Evolutionary conservation across 1,140 invertebrate genomes (phyloP).

Genomic region (Drosophila leontia): DNA sequence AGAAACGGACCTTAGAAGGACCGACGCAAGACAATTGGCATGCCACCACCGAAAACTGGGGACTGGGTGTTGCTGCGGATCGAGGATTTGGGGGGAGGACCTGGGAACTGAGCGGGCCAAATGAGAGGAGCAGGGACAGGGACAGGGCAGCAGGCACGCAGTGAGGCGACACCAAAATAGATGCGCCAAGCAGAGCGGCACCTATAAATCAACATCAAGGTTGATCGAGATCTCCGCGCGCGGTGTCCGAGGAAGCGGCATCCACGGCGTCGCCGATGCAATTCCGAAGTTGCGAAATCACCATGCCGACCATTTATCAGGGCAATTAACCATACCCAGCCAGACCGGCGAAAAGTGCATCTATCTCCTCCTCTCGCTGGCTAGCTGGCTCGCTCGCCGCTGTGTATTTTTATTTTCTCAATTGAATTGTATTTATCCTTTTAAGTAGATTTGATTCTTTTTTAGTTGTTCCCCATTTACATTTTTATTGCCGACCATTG

Average conservation of each 20-base stretch:
- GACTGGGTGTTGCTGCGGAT: conserved; percentile 5
- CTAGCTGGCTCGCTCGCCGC: conserved; percentile 11
- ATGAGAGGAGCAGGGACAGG: conserved; percentile 24
- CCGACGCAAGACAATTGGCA: conserved; percentile 74
- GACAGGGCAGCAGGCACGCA: conserved; percentile 50
- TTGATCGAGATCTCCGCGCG: conserved; percentile 74
- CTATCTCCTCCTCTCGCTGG: conserved; percentile 3
- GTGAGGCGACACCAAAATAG: conserved; percentile 68
- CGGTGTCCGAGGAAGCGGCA: conserved; percentile 69
- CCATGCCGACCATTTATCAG: conserved; percentile 67
- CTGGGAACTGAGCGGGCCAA: conserved; percentile 13
- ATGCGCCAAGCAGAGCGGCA: conserved; percentile 62
- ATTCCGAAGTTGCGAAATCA: conserved; percentile 70
- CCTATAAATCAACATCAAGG: conserved; percentile 84
- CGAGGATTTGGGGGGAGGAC: conserved; percentile 1
- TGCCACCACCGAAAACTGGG: conserved; percentile 12
- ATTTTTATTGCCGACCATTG: conserved; percentile 24
- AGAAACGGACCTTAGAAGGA: conserved; percentile 85
- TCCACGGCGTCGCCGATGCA: conserved; percentile 20
- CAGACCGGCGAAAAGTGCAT: conserved; percentile 25
- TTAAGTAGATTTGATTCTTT: conserved; percentile 59
- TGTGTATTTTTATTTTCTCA: conserved; percentile 36
- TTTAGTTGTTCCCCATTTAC: conserved; percentile 34
- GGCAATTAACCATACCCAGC: conserved; percentile 70
- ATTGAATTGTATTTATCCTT: conserved; percentile 70